phyloP scores from a whole-genome alignment of 2,797 vertebrate species.

The Neopelma chrysocephalum region DNA sequence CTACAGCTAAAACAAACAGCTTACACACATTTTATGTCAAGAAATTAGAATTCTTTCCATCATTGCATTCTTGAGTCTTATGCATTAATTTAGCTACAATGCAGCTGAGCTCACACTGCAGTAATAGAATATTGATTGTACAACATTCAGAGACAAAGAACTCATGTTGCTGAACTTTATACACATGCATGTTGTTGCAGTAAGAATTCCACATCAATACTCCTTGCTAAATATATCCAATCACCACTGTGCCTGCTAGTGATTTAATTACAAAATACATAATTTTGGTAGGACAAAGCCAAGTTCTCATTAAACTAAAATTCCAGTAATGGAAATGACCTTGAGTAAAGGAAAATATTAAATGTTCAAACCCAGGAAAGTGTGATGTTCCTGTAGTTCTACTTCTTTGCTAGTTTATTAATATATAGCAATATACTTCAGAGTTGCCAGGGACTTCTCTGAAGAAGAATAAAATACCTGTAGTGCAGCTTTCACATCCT shows the following conservation, averaged over 20 bases:
- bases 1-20: background rate
- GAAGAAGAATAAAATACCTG: background rate
- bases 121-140: conserved; percentile 77
- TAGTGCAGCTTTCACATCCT: background rate
- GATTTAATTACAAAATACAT: conserved; percentile 65
- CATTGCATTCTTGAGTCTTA: conserved; percentile 35
- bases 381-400: conserved; percentile 11
- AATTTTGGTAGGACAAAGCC: conserved; percentile 18
- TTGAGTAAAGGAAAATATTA: background rate
- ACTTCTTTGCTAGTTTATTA: conserved; percentile 46
- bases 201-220: conserved; percentile 44
- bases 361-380: background rate
- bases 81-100: conserved; percentile 67
- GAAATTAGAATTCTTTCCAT: conserved; percentile 58
- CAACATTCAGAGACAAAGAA: conserved; percentile 64
- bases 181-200: conserved; percentile 60
- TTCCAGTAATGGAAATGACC: conserved; percentile 32
- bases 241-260: background rate
- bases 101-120: conserved; percentile 30
- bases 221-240: conserved; percentile 46
- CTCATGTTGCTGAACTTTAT: conserved; percentile 47
- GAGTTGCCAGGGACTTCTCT: background rate
- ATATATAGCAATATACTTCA: background rate
- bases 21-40: background rate
- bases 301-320: conserved; percentile 53